Evolutionary conservation across 2,888 invertebrate species (phyloP).

Genomic region (Euphydryas editha): DNA sequence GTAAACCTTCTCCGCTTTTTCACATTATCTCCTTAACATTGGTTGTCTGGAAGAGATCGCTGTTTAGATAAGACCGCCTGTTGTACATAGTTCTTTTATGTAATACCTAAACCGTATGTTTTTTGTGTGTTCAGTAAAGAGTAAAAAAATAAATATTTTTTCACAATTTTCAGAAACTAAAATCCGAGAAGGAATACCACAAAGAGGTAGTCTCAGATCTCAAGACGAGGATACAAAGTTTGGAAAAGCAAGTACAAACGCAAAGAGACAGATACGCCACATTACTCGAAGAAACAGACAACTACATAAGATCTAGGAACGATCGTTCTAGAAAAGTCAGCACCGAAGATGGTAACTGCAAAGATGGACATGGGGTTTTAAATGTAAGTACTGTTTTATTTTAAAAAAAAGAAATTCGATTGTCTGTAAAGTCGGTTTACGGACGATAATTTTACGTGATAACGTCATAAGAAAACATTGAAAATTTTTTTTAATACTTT

Average conservation of each 20-base stretch:
- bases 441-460: background rate
- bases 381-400: slow-evolving; percentile 43
- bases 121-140: background rate
- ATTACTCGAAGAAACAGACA: slow-evolving; percentile 91
- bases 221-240: slow-evolving; percentile 60
- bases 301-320: slow-evolving; percentile 84
- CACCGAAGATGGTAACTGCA: slow-evolving; percentile 61
- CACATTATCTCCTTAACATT: too few species aligned
- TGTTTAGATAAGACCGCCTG: too few species aligned
- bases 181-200: slow-evolving; percentile 69
- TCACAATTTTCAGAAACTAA: slow-evolving; percentile 62
- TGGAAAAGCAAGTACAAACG: slow-evolving; percentile 90
- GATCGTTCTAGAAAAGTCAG: slow-evolving; percentile 64
- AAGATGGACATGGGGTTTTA: slow-evolving; percentile 59
- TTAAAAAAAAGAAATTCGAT: background rate
- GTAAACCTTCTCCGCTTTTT: too few species aligned
- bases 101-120: too few species aligned
- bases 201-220: slow-evolving; percentile 66
- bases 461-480: too few species aligned
- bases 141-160: slow-evolving; percentile 2
- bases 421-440: too few species aligned
- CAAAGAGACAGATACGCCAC: slow-evolving; percentile 91
- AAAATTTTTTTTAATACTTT: too few species aligned
- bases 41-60: too few species aligned
- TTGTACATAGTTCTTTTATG: too few species aligned